These are phyloP conservation scores for Anarsia innoxiella DNA, from an alignment of 2,888 invertebrate genomes.

Conservation along the genomic window DNA sequence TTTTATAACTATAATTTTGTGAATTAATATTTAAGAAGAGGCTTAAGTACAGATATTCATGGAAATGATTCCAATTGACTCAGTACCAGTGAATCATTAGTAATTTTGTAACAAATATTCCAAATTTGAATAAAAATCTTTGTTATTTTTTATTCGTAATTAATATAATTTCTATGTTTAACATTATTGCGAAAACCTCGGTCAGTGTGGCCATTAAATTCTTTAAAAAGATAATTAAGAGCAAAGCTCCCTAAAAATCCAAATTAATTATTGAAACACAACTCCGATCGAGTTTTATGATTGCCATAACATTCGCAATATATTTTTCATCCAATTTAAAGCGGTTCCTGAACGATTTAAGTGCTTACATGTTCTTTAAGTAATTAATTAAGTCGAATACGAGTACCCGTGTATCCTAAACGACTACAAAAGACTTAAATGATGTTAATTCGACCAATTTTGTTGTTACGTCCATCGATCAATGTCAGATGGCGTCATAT, in stretches of 20 bases:
- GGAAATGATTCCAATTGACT: no score
- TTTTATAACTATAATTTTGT: no score
- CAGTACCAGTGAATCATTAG: no score
- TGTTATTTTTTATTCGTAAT: no score
- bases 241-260: neutral
- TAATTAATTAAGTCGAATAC: slow-evolving; percentile 5
- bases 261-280: no score
- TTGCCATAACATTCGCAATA: neutral
- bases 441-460: slow-evolving; percentile 12
- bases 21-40: no score
- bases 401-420: slow-evolving; percentile 7
- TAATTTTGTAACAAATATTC: no score
- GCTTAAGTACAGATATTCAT: no score
- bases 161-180: no score
- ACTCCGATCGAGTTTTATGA: neutral
- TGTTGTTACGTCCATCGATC: slow-evolving; percentile 17
- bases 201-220: neutral
- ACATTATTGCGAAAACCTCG: neutral
- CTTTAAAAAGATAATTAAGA: neutral
- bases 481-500: slow-evolving; percentile 19
- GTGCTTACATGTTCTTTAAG: neutral
- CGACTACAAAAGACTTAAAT: slow-evolving; percentile 9
- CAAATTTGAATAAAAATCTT: no score
- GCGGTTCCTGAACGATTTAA: no score
- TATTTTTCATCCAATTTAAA: no score